These are phyloP conservation scores for Ptilorrhoa leucosticta DNA, from an alignment of 2,113 vertebrate species.

Conservation along the genomic window DNA sequence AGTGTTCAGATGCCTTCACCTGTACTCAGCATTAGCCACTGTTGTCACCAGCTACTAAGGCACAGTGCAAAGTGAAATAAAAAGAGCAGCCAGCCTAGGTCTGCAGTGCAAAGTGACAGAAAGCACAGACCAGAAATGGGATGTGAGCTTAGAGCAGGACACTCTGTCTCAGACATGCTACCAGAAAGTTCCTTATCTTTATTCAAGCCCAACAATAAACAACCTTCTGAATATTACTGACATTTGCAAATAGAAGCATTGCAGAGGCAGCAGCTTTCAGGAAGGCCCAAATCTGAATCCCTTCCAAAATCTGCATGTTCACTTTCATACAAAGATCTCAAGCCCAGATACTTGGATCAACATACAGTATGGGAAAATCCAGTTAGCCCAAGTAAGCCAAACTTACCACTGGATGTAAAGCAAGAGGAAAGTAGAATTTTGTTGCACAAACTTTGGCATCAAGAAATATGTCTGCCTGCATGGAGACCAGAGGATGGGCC, in stretches of 20 bases:
- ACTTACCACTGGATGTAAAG: background rate
- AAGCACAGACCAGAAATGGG: slow-evolving; percentile 7
- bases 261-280: slow-evolving; percentile 35
- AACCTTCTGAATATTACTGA: slow-evolving; percentile 51
- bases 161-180: background rate
- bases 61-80: background rate
- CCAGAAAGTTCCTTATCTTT: background rate
- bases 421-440: background rate
- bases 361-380: background rate
- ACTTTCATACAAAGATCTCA: slow-evolving; percentile 28
- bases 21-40: background rate
- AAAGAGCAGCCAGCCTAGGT: background rate
- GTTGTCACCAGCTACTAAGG: background rate
- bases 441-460: background rate
- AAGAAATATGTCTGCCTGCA: background rate
- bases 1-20: background rate
- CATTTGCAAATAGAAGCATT: slow-evolving; percentile 51
- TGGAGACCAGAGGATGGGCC: background rate
- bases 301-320: background rate
- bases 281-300: background rate
- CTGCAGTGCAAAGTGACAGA: background rate
- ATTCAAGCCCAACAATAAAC: background rate
- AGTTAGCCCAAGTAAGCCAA: slow-evolving; percentile 10
- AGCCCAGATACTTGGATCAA: background rate
- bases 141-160: background rate